Base-by-base conservation (phyloP, 2,797 vertebrate species). In the Xenops minutus region DNA sequence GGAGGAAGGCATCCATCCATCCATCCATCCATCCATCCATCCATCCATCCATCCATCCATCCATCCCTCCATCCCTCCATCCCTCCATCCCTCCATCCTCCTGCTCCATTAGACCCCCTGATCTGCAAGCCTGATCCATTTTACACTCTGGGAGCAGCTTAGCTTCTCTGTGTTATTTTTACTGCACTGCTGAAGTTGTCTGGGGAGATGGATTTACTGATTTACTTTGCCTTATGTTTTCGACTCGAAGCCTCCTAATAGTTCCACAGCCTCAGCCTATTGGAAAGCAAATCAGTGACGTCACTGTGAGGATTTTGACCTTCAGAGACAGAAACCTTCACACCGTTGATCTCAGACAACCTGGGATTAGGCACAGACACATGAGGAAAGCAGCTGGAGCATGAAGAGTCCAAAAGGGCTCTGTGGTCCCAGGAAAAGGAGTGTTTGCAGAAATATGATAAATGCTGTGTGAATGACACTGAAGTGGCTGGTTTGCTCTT, bases 171-270 rank as follows among this genome's bases (percentile, higher is more conserved):
- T 11, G 58, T 68, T 91, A 64, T 55, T 87, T 83, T 85, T 71
- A 30, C 64, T 49, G 55, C 49, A 44, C 48, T 67, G 63, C 73
- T 74, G 41, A 64, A 62, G 26, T 29, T 85, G 68, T 73, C 54
- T 55, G 63, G 52, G 77, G 85, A 71, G 71, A 32, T 55, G 48
- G 63, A 79, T 64, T 64, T 64, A 51, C 22, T 85, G 51, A 83
- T 89, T 86, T 85, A 49, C 36, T 91, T 75, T 62, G 93, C 84
- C 86, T 88, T 30, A 10, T 43, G 52, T 86, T 96, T 86, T 46
- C 55, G 24, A 62, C 64, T 29, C 51, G 43, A 77, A 67, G 22
- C 4, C 18, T 92, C 58, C 29, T 54, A 46, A 56, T 1, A 63
- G n/a, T 52, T 85, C 56, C 11, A 7, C 26, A 90, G 90, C 58